These are phyloP conservation scores for Melieria crassipennis DNA, from an alignment of 2,888 invertebrate species.

Conservation along the genomic window DNA sequence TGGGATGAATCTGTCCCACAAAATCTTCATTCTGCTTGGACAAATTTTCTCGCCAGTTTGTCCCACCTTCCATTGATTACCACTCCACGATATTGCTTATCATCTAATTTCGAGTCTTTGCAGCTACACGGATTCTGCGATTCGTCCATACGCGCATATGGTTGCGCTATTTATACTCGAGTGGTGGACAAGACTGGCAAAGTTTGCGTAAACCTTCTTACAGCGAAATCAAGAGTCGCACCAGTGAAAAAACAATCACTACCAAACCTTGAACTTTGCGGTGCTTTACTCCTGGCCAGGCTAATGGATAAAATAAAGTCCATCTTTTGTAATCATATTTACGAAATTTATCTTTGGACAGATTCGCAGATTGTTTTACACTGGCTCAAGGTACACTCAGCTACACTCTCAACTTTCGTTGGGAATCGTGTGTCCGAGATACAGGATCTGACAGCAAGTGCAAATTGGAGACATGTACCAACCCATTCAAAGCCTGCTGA, in stretches of 20 bases:
- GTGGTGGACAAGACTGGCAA: no score
- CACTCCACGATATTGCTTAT: slow-evolving; percentile 14
- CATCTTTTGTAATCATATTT: not conserved
- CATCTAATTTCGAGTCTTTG: not conserved
- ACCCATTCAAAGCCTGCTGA: slow-evolving; percentile 38
- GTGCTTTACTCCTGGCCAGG: slow-evolving; percentile 20
- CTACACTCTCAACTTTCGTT: slow-evolving; percentile 38
- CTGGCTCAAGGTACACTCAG: slow-evolving; percentile 40
- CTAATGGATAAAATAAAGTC: slow-evolving; percentile 22
- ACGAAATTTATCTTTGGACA: slow-evolving; percentile 32
- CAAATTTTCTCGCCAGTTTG: not conserved
- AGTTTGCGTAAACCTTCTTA: slow-evolving; percentile 9
- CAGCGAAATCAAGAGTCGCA: slow-evolving; percentile 26
- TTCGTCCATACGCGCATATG: slow-evolving; percentile 18
- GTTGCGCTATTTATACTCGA: slow-evolving; percentile 20
- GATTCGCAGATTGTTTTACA: slow-evolving; percentile 41
- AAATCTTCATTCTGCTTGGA: not conserved
- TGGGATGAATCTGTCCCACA: not conserved
- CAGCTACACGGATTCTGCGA: slow-evolving; percentile 33
- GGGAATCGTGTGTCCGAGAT: slow-evolving; percentile 39
- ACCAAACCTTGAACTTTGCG: slow-evolving; percentile 26
- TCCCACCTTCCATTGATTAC: not conserved
- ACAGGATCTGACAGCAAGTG: slow-evolving; percentile 28
- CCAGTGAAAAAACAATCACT: slow-evolving; percentile 24
- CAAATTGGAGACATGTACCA: slow-evolving; percentile 38